phyloP scores from a whole-genome alignment of 35 echinoderm and acorn worm genomes.

The Anneissia japonica region DNA sequence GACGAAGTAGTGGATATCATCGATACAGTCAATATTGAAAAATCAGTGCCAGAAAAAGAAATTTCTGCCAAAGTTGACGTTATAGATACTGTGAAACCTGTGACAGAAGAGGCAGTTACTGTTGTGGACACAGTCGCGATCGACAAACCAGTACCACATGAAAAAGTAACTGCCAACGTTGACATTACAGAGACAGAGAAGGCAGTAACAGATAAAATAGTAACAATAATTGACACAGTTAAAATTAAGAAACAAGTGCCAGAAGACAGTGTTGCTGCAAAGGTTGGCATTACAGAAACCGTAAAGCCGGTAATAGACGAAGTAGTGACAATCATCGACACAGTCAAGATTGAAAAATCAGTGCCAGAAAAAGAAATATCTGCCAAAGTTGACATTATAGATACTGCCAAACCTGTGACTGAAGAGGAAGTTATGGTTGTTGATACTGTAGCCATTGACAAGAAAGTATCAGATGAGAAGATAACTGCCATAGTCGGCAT shows the following conservation, averaged over 20 bases:
- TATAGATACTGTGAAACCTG: background rate
- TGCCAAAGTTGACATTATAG: background rate
- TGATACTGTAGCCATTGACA: background rate
- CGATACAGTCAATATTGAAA: background rate
- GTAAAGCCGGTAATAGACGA: background rate
- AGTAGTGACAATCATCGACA: background rate
- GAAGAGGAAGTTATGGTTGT: background rate
- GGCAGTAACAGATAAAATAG: background rate
- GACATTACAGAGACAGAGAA: constrained; percentile 13
- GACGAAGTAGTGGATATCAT: background rate
- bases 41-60: background rate
- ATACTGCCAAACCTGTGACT: background rate
- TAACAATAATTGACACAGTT: constrained; percentile 23
- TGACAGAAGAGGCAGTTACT: background rate
- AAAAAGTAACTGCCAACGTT: constrained; percentile 8
- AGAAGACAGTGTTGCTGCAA: constrained; percentile 9
- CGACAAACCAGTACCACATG: background rate
- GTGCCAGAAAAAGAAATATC: background rate
- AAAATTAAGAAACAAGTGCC: constrained; percentile 8
- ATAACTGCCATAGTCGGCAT: background rate
- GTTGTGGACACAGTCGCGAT: background rate
- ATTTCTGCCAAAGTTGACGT: background rate
- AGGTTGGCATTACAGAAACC: background rate
- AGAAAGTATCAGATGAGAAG: background rate
- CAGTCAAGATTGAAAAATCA: background rate